Conservation (phyloP, 2,888 invertebrate species). For the Calameuta idolon region DNA sequence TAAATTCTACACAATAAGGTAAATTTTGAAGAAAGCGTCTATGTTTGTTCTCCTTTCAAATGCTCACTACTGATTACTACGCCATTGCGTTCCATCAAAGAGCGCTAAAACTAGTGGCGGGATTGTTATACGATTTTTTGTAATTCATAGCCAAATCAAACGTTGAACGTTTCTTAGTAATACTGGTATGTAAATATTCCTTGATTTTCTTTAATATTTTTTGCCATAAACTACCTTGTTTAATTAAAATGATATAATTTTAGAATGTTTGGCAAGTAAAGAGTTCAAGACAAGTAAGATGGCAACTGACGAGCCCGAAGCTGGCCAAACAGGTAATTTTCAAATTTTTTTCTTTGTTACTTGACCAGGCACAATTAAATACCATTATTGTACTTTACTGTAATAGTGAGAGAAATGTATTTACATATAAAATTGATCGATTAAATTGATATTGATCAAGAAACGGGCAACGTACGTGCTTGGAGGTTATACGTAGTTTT, state of each 20-base stretch:
- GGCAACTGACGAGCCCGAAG: slow-evolving; percentile 77
- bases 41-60: not conserved
- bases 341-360: slow-evolving; percentile 25
- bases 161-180: not conserved
- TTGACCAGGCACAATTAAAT: not conserved
- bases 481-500: not conserved
- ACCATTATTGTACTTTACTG: not conserved
- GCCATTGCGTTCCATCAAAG: not conserved
- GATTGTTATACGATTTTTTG: not conserved
- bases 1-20: not conserved
- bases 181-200: not conserved
- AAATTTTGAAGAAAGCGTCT: not conserved
- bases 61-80: not conserved
- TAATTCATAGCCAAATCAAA: not conserved
- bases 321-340: slow-evolving; percentile 73
- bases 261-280: not conserved
- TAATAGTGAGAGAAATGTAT: slow-evolving; percentile 28
- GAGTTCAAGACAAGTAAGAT: slow-evolving; percentile 64
- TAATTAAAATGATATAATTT: not conserved
- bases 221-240: not conserved
- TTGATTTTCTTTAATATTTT: not conserved
- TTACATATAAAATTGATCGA: slow-evolving; percentile 39
- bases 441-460: not conserved
- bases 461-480: not conserved
- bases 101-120: not conserved